Evolutionary conservation across 1,140 invertebrate species (phyloP).

Genomic region (Tribolium castaneum): DNA sequence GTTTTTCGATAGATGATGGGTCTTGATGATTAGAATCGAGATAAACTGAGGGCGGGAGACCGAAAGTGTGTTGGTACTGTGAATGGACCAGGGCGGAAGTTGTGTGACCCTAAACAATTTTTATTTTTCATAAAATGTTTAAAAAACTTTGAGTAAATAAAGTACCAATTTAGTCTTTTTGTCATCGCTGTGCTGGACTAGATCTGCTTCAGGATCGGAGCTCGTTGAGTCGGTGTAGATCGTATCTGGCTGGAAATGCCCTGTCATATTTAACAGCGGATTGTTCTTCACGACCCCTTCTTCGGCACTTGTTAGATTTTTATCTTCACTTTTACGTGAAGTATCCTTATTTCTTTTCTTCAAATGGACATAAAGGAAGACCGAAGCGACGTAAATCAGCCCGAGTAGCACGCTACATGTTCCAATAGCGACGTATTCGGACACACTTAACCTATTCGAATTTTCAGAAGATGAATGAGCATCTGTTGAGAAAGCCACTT

Average conservation of each 20-base stretch:
- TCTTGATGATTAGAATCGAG: conserved; percentile 60
- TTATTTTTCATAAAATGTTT: conserved; percentile 14
- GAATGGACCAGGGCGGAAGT: conserved; percentile 79
- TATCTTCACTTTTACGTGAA: conserved; percentile 56
- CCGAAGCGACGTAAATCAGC: conserved; percentile 84
- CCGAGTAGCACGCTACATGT: conserved; percentile 82
- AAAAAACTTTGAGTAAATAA: not conserved
- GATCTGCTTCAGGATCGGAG: conserved; percentile 60
- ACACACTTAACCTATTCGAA: conserved; percentile 66
- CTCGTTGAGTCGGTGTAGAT: conserved; percentile 66
- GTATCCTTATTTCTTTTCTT: conserved; percentile 58
- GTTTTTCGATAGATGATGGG: conserved; percentile 73
- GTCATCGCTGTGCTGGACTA: conserved; percentile 58
- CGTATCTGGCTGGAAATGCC: conserved; percentile 69
- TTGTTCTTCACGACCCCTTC: conserved; percentile 80
- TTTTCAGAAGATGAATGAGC: conserved; percentile 68
- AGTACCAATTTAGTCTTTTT: conserved; percentile 40
- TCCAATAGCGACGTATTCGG: conserved; percentile 85
- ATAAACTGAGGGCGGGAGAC: not conserved
- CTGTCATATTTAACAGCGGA: conserved; percentile 71
- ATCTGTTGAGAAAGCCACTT: conserved; percentile 79
- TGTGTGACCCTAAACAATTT: conserved; percentile 68
- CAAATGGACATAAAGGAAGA: conserved; percentile 83
- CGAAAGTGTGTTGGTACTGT: conserved; percentile 44
- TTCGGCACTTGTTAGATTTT: conserved; percentile 63